Base-by-base conservation (phyloP, 2,797 vertebrate species). In the Enteromius thamalakanensis region DNA sequence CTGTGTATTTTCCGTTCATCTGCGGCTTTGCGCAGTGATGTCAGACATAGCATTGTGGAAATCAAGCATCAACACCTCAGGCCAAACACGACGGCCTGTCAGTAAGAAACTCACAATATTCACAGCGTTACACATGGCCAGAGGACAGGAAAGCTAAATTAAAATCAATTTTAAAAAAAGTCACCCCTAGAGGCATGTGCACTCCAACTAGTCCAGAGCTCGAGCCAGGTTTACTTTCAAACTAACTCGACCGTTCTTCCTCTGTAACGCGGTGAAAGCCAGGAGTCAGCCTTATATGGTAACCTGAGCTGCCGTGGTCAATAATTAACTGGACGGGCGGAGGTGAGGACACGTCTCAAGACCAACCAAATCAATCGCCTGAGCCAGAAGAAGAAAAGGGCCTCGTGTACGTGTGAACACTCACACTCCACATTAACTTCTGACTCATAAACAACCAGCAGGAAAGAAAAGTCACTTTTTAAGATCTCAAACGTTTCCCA, bases 71-170 rank as follows among this genome's bases (percentile, higher is more conserved):
- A 85, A 42, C 80, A 76, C 34, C 76, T 79, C 77, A 49, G 19
- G 68, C 49, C 58, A 58, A 72, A 72, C 47, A 75, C 45, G 14
- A 51, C 19, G 53, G 42, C 76, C 72, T 67, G 74, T 62, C 47
- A 34, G 26, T 64, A 77, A 65, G 47, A 70, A 40, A 53, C n/a
- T 37, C 14, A 62, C 42, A 26, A 6, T 6, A 40, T 32, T 51
- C 37, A 53, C 37, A 81, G 71, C 14, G 49, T 49, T 47, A 53
- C 40, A 51, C 14, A 11, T 37, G 32, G 17, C 37, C 76, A 81
- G 21, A 93, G 92, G 85, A 76, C 51, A 90, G 90, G 65, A 92
- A 90, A 89, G 86, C 86, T 83, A 88, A 84, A 64, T 55, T 6
- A 69, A 72, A 84, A 79, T 19, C 6, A 58, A 58, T 29, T 15